Conservation (phyloP, 2,888 invertebrate genomes). For the Epistrophe grossulariae region DNA sequence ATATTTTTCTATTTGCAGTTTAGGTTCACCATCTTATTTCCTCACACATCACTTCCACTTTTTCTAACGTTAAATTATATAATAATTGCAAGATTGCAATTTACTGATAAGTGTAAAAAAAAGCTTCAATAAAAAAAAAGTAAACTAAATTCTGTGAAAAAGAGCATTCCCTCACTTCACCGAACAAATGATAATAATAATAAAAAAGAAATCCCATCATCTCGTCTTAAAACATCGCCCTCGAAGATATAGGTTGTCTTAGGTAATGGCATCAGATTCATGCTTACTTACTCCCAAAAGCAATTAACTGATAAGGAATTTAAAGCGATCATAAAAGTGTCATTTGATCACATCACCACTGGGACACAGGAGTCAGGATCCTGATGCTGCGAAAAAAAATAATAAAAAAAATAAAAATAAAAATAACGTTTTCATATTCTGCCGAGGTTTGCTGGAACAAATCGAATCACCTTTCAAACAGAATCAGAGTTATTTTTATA, state of each 20-base stretch:
- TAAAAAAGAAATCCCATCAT: slow-evolving; percentile 37
- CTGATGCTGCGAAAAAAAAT: not conserved
- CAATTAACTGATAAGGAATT: slow-evolving; percentile 76
- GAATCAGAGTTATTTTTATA: not conserved
- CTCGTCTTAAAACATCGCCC: slow-evolving; percentile 12
- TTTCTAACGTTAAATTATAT: not conserved
- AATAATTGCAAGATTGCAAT: slow-evolving; percentile 71
- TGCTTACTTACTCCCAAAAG: slow-evolving; percentile 53
- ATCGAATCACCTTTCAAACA: slow-evolving; percentile 24
- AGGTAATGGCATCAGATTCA: slow-evolving; percentile 10
- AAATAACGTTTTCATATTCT: slow-evolving; percentile 58
- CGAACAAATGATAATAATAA: slow-evolving; percentile 47
- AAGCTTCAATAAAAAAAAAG: slow-evolving; percentile 55
- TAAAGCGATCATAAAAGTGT: slow-evolving; percentile 75
- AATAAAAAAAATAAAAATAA: not conserved
- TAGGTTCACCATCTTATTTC: not conserved
- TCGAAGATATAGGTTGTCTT: slow-evolving; percentile 18
- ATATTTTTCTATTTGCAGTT: slow-evolving; percentile 24
- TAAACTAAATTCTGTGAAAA: slow-evolving; percentile 39
- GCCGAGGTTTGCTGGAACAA: slow-evolving; percentile 48
- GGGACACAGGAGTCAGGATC: slow-evolving; percentile 4
- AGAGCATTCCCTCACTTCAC: not conserved
- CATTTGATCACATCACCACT: slow-evolving; percentile 68
- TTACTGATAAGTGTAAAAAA: slow-evolving; percentile 61
- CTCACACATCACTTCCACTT: not conserved